Evolutionary conservation across 2,113 vertebrate genomes (phyloP).

Genomic region (Regulus satrapa): DNA sequence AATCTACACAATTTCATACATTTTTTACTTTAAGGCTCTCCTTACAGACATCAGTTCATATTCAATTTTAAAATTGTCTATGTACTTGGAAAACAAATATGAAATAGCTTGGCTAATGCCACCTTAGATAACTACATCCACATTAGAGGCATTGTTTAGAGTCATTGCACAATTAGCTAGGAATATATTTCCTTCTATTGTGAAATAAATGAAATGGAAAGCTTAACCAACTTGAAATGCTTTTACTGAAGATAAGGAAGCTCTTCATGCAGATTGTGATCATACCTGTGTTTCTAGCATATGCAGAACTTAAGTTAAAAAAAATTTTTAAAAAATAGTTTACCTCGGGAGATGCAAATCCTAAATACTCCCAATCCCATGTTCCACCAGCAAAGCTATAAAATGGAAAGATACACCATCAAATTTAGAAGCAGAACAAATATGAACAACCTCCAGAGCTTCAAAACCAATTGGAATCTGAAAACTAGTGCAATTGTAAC

Average conservation of each 20-base stretch:
- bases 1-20: not conserved
- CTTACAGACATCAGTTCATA: not conserved
- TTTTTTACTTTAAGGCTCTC: not conserved
- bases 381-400: constrained; percentile 96
- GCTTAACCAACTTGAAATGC: constrained; percentile 12
- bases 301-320: constrained; percentile 29
- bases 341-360: constrained; percentile 98
- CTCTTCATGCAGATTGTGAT: constrained; percentile 48
- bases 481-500: not conserved
- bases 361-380: constrained; percentile 99
- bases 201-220: constrained; percentile 45
- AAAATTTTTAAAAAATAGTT: constrained; percentile 61
- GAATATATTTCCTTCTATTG: constrained; percentile 67
- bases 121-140: not conserved
- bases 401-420: constrained; percentile 61
- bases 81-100: not conserved
- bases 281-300: constrained; percentile 54
- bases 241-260: constrained; percentile 26
- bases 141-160: not conserved
- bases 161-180: not conserved
- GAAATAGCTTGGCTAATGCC: not conserved
- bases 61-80: not conserved
- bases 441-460: not conserved
- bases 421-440: constrained; percentile 39
- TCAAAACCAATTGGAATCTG: not conserved